Evolutionary conservation across 2,797 vertebrate genomes (phyloP), one percentile per base, ranked within the genome.

Genomic region (Platalea minor): DNA sequence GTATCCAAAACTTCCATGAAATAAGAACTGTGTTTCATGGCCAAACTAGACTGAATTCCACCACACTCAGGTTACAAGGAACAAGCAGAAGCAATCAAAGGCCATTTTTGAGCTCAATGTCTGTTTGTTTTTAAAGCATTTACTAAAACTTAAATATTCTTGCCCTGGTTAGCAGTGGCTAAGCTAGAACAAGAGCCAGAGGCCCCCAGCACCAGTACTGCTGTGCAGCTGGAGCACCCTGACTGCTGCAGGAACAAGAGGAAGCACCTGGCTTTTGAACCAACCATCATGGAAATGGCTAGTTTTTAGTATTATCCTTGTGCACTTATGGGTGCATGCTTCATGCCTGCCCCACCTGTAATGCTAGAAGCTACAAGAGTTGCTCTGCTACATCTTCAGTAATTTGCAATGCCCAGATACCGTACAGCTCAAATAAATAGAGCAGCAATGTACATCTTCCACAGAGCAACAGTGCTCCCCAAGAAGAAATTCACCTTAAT

Each of bases 391-490:
- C 29, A 19, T 20, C 29, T 31, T n/a, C 53, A 15, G 37, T 20
- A 9, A 57, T 45, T 57, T 64, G 29, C 64, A 50, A 31, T 9
- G n/a, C 20, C 57, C n/a, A 24, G 43, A 26, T 54, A 37, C 17
- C 5, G 33, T 8, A 17, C 5, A 11, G 20, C 31, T 41, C 31
- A 12, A 53, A 19, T 0, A 12, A 53, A 19, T 0, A 7, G 21
- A 88, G 50, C 26, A 37, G 19, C 51, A 13, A 9, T 0, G 0
- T 16, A 31, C 1, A 2, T n/a, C 60, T 72, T 48, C 14, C 35
- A 35, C 26, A 46, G 50, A 63, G 31, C 79, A 86, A 19, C 18
- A 41, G 6, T 7, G 33, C 37, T 82, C 61, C 76, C 76, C 1
- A 3, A 53, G 19, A 57, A 60, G 35, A 20, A n/a, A 54, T 45